phyloP scores from a whole-genome alignment of 2,888 invertebrate genomes.

The Harpalus rufipes region DNA sequence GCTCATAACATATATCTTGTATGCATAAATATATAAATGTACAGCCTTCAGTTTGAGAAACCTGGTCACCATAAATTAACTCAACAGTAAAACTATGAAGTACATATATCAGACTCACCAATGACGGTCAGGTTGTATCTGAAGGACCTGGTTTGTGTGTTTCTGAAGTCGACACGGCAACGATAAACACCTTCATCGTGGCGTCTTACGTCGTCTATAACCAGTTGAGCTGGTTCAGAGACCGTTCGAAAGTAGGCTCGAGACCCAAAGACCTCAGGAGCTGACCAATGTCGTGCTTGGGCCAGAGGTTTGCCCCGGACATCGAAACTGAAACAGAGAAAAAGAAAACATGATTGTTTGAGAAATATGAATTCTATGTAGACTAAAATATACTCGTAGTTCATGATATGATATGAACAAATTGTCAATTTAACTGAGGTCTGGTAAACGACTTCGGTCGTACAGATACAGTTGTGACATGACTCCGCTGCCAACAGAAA shows the following conservation, averaged over 20 bases:
- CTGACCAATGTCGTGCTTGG: constrained; percentile 91
- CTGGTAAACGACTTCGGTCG: too few species aligned
- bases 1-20: too few species aligned
- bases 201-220: constrained; percentile 90
- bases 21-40: too few species aligned
- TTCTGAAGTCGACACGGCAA: constrained; percentile 93
- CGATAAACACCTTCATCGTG: constrained; percentile 94
- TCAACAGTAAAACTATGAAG: too few species aligned
- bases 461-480: too few species aligned
- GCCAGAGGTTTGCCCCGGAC: constrained; percentile 90
- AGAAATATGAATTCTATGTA: too few species aligned
- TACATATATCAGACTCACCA: constrained; percentile 82
- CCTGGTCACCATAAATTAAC: background rate
- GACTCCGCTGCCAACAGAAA: too few species aligned
- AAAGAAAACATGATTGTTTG: too few species aligned
- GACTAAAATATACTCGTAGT: too few species aligned
- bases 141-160: constrained; percentile 93
- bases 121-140: constrained; percentile 94
- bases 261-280: constrained; percentile 90
- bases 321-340: constrained; percentile 85
- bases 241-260: constrained; percentile 91
- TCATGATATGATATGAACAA: too few species aligned
- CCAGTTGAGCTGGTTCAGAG: constrained; percentile 89
- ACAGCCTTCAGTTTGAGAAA: too few species aligned
- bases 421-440: too few species aligned